phyloP scores from a whole-genome alignment of 2,113 vertebrate species.

The Mus spicilegus region DNA sequence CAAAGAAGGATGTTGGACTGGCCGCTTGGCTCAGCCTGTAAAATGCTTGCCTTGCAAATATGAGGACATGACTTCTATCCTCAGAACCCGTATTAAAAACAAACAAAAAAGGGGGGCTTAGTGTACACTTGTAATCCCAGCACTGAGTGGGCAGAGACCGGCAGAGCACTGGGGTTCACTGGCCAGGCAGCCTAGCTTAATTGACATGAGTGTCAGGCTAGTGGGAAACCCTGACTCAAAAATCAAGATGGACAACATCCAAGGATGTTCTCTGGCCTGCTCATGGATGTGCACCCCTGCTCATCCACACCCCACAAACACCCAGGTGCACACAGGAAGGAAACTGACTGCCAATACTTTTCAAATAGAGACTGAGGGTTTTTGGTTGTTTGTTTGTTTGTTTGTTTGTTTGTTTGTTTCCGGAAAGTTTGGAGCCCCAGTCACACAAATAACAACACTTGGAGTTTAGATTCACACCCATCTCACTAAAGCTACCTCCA shows the following conservation, averaged over 20 bases:
- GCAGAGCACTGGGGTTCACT: neutral
- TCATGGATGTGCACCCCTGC: too few relatives aligned
- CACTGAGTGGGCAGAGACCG: neutral
- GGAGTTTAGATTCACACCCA: neutral
- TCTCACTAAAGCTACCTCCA: neutral
- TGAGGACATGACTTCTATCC: neutral
- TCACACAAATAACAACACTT: neutral
- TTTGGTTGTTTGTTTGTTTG: too few relatives aligned
- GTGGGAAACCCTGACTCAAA: neutral
- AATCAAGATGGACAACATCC: neutral
- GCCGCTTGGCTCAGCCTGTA: neutral
- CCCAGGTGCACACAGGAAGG: neutral
- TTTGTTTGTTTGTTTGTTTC: neutral
- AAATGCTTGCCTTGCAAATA: neutral
- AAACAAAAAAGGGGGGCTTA: neutral
- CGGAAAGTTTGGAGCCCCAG: neutral
- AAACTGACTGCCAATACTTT: neutral
- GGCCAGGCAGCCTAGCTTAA: neutral
- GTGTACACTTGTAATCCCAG: too few relatives aligned
- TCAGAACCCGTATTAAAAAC: neutral
- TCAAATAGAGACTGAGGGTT: neutral
- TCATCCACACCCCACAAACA: neutral
- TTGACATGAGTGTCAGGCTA: neutral
- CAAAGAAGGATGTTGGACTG: neutral
- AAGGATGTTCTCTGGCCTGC: neutral